phyloP scores from a whole-genome alignment of 2,797 vertebrate species.

The Chromis chromis region DNA sequence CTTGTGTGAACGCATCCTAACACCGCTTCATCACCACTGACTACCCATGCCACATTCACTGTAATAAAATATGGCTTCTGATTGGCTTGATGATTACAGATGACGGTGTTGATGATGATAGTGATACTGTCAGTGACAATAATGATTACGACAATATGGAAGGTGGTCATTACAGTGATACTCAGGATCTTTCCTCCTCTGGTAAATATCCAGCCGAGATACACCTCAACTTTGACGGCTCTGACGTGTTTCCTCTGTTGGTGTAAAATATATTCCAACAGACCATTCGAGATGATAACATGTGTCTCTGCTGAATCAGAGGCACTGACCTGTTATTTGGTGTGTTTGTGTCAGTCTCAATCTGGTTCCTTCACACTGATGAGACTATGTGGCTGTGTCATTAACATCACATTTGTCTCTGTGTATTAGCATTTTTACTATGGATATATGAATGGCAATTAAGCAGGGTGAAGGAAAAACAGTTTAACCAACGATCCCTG shows the following conservation, averaged over 20 bases:
- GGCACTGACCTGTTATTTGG: slow-evolving; percentile 51
- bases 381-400: slow-evolving; percentile 70
- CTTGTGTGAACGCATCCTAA: slow-evolving; percentile 51
- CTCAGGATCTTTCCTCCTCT: slow-evolving; percentile 18
- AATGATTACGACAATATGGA: slow-evolving; percentile 46
- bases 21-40: slow-evolving; percentile 58
- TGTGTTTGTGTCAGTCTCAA: slow-evolving; percentile 43
- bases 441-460: slow-evolving; percentile 75
- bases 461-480: slow-evolving; percentile 50
- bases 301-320: slow-evolving; percentile 56
- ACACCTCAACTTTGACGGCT: slow-evolving; percentile 11
- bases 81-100: slow-evolving; percentile 60
- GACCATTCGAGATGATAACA: slow-evolving; percentile 20
- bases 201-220: slow-evolving; percentile 28
- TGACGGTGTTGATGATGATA: slow-evolving; percentile 55
- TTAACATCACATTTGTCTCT: slow-evolving; percentile 74
- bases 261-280: slow-evolving; percentile 41
- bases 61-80: slow-evolving; percentile 38
- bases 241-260: slow-evolving; percentile 34
- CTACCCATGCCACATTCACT: slow-evolving; percentile 36
- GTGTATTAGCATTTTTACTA: slow-evolving; percentile 65
- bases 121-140: slow-evolving; percentile 52
- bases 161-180: slow-evolving; percentile 32
- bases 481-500: slow-evolving; percentile 47
- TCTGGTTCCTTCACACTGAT: slow-evolving; percentile 47